Base-by-base conservation (phyloP, 2,888 invertebrate genomes). In the Eledone cirrhosa region DNA sequence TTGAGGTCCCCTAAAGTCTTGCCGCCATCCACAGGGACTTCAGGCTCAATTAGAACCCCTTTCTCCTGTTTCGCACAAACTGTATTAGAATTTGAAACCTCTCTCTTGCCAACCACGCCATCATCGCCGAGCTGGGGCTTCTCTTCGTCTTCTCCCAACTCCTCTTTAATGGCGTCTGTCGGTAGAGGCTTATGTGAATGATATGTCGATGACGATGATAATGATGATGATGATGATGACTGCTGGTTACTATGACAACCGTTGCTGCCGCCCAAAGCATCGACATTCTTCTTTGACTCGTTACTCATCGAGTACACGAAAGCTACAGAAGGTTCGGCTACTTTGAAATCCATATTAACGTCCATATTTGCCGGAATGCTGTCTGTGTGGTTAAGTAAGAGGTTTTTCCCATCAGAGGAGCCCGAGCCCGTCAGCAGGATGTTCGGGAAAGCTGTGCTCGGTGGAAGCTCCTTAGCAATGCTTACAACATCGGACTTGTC, bases 371-470 rank as follows among this genome's bases (percentile, higher is more conserved):
- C 33, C 41, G 48, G 76, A 47, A 48, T 48, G 48, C 72, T 72
- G 72, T 76, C 24, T 76, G 76, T 48, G 48, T 76, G 76, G 47
- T 76, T 76, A 76, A 47, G 76, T 76, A 76, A 76, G 13, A 76
- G 48, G 29, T 48, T 76, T 76, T 76, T 76, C 41, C 29, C 29
- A 48, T 76, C 76, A n/a, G n/a, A n/a, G n/a, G n/a, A n/a, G n/a
- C n/a, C n/a, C 19, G 48, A 41, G 48, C 76, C 29, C 14, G 48
- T 41, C 48, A 76, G 48, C 47, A 76, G 48, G 48, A 47, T 76
- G 47, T 76, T 76, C 29, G 47, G 41, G n/a, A 29, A 47, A 47
- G 48, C 24, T 24, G 76, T 22, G 47, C 47, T 29, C 19, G 47
- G 16, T 22, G 22, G 47, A 33, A 76, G n/a, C 22, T 76, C 76